A percentile compares a stretch with the other conserved stretches of the same genome.
Evolutionary conservation across 2,888 invertebrate genomes (phyloP).

Genomic region (Dorcus parallelipipedus): DNA sequence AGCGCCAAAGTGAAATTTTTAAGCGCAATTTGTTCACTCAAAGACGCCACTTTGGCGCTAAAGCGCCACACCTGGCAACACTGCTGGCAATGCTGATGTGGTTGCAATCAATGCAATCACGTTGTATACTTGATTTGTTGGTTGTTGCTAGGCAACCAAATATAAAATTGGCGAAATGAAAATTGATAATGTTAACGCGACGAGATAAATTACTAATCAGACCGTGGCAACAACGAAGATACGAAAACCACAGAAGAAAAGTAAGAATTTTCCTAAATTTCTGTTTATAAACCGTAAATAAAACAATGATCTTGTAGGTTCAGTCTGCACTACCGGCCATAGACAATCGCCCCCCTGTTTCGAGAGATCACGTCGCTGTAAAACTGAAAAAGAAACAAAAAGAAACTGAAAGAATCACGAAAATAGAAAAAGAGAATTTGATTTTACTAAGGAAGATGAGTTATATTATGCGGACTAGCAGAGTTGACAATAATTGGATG

Average conservation of each 20-base stretch:
- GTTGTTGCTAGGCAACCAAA: slow-evolving; percentile 10
- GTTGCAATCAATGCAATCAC: no score
- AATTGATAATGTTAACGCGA: slow-evolving; percentile 60
- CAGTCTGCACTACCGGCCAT: slow-evolving; percentile 64
- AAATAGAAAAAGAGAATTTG: slow-evolving; percentile 67
- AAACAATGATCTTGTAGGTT: slow-evolving; percentile 48
- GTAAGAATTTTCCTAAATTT: slow-evolving; percentile 40
- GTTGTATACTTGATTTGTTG: not conserved
- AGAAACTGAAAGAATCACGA: slow-evolving; percentile 62
- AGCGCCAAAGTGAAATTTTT: no score
- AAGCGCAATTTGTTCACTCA: no score
- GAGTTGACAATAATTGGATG: slow-evolving; percentile 66
- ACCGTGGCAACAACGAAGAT: slow-evolving; percentile 69
- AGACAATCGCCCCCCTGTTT: slow-evolving; percentile 61
- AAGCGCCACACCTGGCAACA: no score
- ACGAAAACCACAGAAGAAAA: slow-evolving; percentile 66
- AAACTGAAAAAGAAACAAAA: slow-evolving; percentile 69
- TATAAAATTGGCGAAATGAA: not conserved
- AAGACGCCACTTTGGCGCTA: no score
- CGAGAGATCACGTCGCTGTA: slow-evolving; percentile 62
- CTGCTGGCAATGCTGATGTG: no score
- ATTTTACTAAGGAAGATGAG: slow-evolving; percentile 64
- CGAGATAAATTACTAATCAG: slow-evolving; percentile 67
- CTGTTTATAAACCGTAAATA: not conserved
- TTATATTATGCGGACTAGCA: slow-evolving; percentile 62